phyloP scores from a whole-genome alignment of 2,888 invertebrate genomes.

The Tyria jacobaeae region DNA sequence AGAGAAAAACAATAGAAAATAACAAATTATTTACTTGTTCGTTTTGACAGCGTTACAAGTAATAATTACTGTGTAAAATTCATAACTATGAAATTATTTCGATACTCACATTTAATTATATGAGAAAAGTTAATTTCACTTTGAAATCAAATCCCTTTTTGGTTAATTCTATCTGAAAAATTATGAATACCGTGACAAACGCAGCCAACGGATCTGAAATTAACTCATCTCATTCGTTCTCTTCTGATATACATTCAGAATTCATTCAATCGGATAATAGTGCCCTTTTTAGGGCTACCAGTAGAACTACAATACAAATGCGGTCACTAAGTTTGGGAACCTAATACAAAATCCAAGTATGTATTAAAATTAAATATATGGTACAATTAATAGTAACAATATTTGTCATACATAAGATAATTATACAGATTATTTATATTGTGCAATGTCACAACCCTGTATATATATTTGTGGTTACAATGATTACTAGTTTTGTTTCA shows the following conservation, averaged over 20 bases:
- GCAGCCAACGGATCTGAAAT: constrained; percentile 36
- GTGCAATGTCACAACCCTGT: no score
- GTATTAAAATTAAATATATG: no score
- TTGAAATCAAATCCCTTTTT: constrained; percentile 25
- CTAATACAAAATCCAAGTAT: no score
- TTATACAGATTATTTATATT: no score
- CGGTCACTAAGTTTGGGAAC: no score
- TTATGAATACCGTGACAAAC: constrained; percentile 43
- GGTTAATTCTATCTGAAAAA: constrained; percentile 31
- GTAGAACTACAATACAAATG: no score
- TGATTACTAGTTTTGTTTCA: no score
- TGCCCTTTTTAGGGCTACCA: not conserved
- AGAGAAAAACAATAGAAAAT: constrained; percentile 24
- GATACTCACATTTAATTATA: constrained; percentile 36
- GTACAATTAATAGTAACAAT: no score
- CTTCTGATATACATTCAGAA: constrained; percentile 10
- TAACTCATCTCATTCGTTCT: constrained; percentile 32
- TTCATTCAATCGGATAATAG: constrained; percentile 9
- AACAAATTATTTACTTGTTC: constrained; percentile 45
- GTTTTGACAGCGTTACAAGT: constrained; percentile 44
- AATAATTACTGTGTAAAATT: constrained; percentile 3
- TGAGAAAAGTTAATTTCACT: constrained; percentile 20
- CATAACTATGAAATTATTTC: not conserved
- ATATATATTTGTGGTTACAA: no score
- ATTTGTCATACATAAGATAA: no score